These are phyloP conservation scores for Pyrgilauda ruficollis DNA, from an alignment of 2,113 vertebrate species.

Conservation along the genomic window DNA sequence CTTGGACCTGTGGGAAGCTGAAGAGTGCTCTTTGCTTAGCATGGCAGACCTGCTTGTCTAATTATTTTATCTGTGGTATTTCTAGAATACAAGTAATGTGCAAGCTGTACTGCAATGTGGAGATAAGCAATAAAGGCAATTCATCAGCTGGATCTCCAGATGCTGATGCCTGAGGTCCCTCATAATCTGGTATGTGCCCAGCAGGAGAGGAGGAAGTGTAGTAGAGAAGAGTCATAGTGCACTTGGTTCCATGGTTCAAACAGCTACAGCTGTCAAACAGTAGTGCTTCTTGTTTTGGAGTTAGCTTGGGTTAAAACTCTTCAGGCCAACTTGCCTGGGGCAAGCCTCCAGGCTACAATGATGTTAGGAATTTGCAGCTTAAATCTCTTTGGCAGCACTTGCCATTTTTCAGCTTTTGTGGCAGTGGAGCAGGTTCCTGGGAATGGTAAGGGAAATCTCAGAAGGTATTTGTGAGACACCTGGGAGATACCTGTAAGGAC, in stretches of 20 bases:
- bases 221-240: not conserved
- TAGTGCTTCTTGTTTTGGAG: not conserved
- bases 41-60: not conserved
- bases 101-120: not conserved
- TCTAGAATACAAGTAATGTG: not conserved
- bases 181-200: not conserved
- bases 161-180: not conserved
- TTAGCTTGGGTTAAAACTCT: not conserved
- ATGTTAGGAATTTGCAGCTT: constrained; percentile 2
- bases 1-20: not conserved
- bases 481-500: not conserved
- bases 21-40: not conserved
- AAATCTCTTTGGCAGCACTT: constrained; percentile 27
- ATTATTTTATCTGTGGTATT: not conserved
- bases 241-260: not conserved
- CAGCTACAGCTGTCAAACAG: not conserved
- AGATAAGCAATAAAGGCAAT: not conserved
- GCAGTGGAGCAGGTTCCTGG: not conserved
- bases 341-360: not conserved
- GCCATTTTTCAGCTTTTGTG: not conserved
- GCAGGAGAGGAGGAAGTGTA: not conserved
- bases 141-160: not conserved
- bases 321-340: not conserved
- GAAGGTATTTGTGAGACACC: not conserved
- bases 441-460: not conserved